Conservation (phyloP, 1,140 invertebrate species). For the Chelonus insularis region DNA sequence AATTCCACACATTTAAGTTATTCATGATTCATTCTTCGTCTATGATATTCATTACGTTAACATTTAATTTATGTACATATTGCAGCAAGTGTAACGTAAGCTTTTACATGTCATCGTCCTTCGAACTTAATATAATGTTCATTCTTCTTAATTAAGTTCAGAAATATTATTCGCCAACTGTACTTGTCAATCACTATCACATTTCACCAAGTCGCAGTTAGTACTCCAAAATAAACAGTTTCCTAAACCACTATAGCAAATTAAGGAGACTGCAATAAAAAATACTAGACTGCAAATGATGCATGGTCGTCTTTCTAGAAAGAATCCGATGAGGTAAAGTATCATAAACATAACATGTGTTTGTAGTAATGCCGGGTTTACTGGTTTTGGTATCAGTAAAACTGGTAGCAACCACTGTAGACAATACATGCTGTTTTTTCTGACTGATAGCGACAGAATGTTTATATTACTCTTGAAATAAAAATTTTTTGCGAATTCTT, state of each 20-base stretch:
- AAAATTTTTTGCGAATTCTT: not conserved
- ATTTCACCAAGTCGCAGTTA: conserved; percentile 66
- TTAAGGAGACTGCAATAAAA: conserved; percentile 85
- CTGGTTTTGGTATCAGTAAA: conserved; percentile 93
- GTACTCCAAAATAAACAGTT: conserved; percentile 91
- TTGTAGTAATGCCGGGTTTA: conserved; percentile 90
- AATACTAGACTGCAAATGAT: conserved; percentile 95
- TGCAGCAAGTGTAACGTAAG: not conserved
- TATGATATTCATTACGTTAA: not conserved
- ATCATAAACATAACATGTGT: conserved; percentile 97
- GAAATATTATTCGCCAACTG: not conserved
- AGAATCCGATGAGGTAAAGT: conserved; percentile 90
- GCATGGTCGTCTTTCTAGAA: conserved; percentile 94
- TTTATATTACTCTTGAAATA: not conserved
- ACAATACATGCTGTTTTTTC: conserved; percentile 83
- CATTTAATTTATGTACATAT: not conserved
- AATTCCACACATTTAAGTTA: too few species aligned
- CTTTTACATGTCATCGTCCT: not conserved
- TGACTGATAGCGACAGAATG: not conserved
- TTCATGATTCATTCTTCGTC: too few species aligned
- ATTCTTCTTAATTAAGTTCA: too few species aligned
- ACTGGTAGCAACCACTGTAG: conserved; percentile 98
- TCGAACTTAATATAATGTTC: too few species aligned
- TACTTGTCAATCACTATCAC: conserved; percentile 1
- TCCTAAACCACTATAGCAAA: conserved; percentile 94